These are phyloP conservation scores for Eremophila alpestris DNA, from an alignment of 2,797 vertebrate species.

Conservation along the genomic window DNA sequence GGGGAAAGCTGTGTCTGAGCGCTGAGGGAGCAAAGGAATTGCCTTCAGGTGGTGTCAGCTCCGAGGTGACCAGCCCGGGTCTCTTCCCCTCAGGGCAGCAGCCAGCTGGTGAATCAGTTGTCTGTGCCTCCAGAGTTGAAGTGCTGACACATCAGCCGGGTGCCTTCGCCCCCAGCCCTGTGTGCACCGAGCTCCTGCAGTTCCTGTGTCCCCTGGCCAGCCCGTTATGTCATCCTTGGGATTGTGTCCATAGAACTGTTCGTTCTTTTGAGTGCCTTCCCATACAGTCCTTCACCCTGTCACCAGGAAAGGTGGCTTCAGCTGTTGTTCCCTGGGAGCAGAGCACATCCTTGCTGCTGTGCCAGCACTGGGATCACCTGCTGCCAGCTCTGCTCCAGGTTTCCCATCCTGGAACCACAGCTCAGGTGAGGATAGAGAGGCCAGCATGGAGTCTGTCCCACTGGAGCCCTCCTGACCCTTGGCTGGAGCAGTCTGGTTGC, in stretches of 20 bases:
- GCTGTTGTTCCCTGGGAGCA: neutral
- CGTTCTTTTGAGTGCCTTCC: neutral
- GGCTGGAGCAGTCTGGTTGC: neutral
- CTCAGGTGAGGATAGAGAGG: neutral
- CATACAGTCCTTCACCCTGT: neutral
- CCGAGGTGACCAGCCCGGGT: conserved; percentile 51
- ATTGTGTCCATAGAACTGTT: neutral
- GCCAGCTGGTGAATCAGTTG: conserved; percentile 53
- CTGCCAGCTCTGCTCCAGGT: neutral
- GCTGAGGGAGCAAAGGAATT: conserved; percentile 57
- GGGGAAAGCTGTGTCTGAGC: conserved; percentile 65
- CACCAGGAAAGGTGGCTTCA: neutral
- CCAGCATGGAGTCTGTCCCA: neutral
- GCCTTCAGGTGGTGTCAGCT: conserved; percentile 75
- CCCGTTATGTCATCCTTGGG: neutral
- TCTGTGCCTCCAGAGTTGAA: conserved; percentile 74
- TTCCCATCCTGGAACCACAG: neutral
- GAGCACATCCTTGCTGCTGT: neutral
- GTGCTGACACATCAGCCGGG: conserved; percentile 3
- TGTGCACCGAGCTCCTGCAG: neutral
- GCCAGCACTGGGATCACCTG: neutral
- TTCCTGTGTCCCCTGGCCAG: neutral
- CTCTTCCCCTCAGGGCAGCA: conserved; percentile 72
- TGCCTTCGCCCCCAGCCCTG: neutral
- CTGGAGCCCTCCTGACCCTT: neutral